phyloP scores from a whole-genome alignment of 2,888 invertebrate species.

The Galerucella nymphaeae region DNA sequence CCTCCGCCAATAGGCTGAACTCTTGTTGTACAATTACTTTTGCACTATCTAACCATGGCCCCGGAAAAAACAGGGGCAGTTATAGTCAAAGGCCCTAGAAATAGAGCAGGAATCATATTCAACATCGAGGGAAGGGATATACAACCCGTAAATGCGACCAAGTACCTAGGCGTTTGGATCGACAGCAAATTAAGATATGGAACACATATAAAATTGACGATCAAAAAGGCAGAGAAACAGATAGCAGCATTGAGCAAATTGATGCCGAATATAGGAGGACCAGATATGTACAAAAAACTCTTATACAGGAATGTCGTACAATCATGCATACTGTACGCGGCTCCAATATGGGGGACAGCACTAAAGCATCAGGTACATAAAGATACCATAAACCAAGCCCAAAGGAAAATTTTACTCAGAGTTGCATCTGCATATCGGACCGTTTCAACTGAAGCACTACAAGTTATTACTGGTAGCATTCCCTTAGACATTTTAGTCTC shows the following conservation, averaged over 20 bases:
- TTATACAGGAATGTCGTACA: too few relatives aligned
- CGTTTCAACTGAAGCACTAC: too few relatives aligned
- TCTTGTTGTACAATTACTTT: too few relatives aligned
- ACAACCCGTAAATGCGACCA: background rate
- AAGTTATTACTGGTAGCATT: too few relatives aligned
- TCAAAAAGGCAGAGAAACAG: conserved; percentile 15
- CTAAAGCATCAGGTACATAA: too few relatives aligned
- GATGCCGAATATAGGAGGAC: conserved; percentile 9
- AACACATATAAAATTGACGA: background rate
- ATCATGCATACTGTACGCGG: too few relatives aligned
- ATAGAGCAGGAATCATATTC: background rate
- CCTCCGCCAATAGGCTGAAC: too few relatives aligned
- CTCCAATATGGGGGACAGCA: too few relatives aligned
- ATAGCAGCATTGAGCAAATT: background rate
- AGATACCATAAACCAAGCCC: too few relatives aligned
- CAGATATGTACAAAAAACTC: background rate
- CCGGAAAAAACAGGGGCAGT: background rate
- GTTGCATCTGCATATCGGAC: too few relatives aligned
- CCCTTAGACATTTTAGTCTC: too few relatives aligned
- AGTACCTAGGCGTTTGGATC: background rate
- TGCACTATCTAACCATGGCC: background rate
- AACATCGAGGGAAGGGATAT: background rate
- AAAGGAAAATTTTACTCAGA: too few relatives aligned
- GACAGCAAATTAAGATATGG: background rate
- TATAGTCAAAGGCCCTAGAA: background rate